Evolutionary conservation across 1,140 invertebrate genomes (phyloP), one percentile per base, ranked within the genome.

Genomic region (Macrotrachela quadricornifera): DNA sequence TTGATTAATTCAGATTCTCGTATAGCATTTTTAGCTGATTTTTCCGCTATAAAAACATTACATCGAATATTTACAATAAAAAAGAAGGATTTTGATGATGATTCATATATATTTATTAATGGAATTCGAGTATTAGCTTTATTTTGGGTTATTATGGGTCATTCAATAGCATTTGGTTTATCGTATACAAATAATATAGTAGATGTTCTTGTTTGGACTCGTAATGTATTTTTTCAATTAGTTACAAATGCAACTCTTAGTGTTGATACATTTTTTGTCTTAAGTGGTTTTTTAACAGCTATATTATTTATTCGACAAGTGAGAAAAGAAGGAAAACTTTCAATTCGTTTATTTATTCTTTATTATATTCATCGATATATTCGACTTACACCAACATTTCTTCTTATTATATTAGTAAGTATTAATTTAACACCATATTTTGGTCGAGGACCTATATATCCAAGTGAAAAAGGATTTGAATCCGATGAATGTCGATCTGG

Each of bases 211-310:
- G 21, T 30, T 4, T 30, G 21, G 21, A 30, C 21, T 30, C 21
- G 21, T 30, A 30, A 30, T 30, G 21, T 54, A 44, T 58, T 55
- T 47, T 62, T 61, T 43, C 60, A 65, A 54, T 59, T 60, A 6
- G 60, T 70, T 40, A 21, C 59, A 50, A 87, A 87, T 65, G 85
- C 83, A 6, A 82, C 82, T 4, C 84, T 85, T 63, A 84, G 84
- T 41, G 85, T 88, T 15, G 84, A 87, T 65, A 82, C 83, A 9
- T 90, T 88, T 71, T 88, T 90, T 70, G 82, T 85, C 10, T 42
- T 68, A 21, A 78, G 78, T 59, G 78, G 78, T 46, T 61, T 78
- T 1, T 63, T 79, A 0, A 61, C 76, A 0, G 62, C 72, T 1
- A 78, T 78, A 58, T 59, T 73, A 3, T 67, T 71, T 57, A 42